Conservation (phyloP, 2,797 vertebrate species). For the Remorina albescens region DNA sequence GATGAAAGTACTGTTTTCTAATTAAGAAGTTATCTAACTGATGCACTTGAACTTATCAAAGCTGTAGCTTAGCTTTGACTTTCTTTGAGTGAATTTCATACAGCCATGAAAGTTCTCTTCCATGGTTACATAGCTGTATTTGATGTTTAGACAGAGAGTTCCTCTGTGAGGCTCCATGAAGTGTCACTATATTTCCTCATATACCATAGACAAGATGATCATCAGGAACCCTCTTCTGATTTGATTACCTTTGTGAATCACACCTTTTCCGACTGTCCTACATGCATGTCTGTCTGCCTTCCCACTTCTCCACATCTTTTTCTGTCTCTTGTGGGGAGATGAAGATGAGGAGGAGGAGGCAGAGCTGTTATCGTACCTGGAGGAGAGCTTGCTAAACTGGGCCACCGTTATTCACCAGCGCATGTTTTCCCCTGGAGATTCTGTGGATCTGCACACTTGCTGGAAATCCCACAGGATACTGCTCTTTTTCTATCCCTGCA, state of each 20-base stretch:
- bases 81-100: neutral
- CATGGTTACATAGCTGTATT: no score
- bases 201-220: neutral
- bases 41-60: neutral
- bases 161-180: constrained; percentile 4
- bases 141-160: neutral
- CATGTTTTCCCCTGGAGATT: constrained; percentile 72
- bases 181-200: neutral
- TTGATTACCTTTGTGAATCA: constrained; percentile 42
- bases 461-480: constrained; percentile 69
- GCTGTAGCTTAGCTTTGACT: neutral
- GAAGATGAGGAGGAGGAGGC: constrained; percentile 42
- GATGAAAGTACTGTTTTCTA: neutral
- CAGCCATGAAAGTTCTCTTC: no score
- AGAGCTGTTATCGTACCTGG: constrained; percentile 67
- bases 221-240: constrained; percentile 6
- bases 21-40: constrained; percentile 2
- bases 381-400: constrained; percentile 81
- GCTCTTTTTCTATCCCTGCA: constrained; percentile 61
- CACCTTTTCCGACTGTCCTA: constrained; percentile 15
- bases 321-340: constrained; percentile 34
- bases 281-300: constrained; percentile 36
- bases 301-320: neutral
- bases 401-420: constrained; percentile 84
- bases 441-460: constrained; percentile 49